phyloP scores from a whole-genome alignment of 2,797 vertebrate species.

The Melanogrammus aeglefinus region DNA sequence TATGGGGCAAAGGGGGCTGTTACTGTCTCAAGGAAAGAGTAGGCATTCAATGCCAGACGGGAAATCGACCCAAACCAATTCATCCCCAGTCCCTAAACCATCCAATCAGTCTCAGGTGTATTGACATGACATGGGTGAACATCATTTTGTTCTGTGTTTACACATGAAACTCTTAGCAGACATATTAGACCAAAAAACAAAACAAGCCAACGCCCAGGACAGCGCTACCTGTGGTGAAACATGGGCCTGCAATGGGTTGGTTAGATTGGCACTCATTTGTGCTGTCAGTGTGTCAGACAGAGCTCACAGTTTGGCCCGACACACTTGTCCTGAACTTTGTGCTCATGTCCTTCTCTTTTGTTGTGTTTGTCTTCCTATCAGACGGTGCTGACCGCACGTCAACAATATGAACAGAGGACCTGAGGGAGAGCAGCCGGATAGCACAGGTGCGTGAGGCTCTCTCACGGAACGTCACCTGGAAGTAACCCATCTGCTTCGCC shows the following conservation, averaged over 20 bases:
- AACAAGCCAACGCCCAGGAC: too few species aligned
- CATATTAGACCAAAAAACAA: too few species aligned
- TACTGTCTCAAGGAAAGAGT: too few species aligned
- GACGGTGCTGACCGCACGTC: conserved; percentile 96
- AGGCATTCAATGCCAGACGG: too few species aligned
- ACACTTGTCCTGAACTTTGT: too few species aligned
- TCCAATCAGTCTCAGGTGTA: background rate
- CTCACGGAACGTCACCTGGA: conserved; percentile 53
- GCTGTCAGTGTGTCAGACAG: too few species aligned
- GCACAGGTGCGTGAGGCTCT: conserved; percentile 70
- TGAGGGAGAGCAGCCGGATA: conserved; percentile 65
- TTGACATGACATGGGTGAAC: background rate
- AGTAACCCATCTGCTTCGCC: conserved; percentile 50
- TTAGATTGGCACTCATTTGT: too few species aligned
- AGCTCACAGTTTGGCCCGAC: too few species aligned
- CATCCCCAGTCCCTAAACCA: background rate
- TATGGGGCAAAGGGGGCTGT: too few species aligned
- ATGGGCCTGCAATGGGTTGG: too few species aligned
- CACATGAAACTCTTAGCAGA: background rate
- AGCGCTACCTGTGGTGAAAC: too few species aligned
- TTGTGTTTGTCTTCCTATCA: conserved; percentile 47
- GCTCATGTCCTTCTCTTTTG: background rate
- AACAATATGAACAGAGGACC: conserved; percentile 83
- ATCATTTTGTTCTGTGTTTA: background rate
- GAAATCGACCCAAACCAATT: background rate